These are phyloP conservation scores for Camptogramma bilineatum DNA, from an alignment of 2,888 invertebrate genomes.

Conservation along the genomic window DNA sequence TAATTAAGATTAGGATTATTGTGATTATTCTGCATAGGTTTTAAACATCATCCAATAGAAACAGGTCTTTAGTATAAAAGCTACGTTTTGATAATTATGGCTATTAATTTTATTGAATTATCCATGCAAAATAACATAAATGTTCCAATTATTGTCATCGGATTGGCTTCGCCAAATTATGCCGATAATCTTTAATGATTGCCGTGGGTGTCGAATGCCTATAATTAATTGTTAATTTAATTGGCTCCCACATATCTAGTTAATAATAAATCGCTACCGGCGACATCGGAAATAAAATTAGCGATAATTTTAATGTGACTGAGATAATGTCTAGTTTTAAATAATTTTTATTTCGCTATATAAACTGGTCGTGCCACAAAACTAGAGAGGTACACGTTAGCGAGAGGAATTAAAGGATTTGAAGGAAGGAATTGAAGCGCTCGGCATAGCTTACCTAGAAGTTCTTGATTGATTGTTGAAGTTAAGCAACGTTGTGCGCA, in stretches of 20 bases:
- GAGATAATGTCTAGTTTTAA: not conserved
- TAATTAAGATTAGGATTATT: too few species aligned
- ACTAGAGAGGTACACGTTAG: not conserved
- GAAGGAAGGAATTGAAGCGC: too few species aligned
- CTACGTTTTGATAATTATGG: slow-evolving; percentile 20
- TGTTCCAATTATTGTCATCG: slow-evolving; percentile 24
- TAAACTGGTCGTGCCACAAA: not conserved
- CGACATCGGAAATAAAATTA: slow-evolving; percentile 17
- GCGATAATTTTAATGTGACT: slow-evolving; percentile 21
- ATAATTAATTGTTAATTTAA: slow-evolving; percentile 44
- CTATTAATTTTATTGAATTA: slow-evolving; percentile 7
- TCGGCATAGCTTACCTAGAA: too few species aligned
- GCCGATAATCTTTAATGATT: slow-evolving; percentile 24
- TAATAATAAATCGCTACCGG: slow-evolving; percentile 30
- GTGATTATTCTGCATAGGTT: too few species aligned
- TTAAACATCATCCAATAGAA: too few species aligned
- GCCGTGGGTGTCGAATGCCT: slow-evolving; percentile 32
- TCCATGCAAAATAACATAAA: slow-evolving; percentile 16
- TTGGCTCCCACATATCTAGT: slow-evolving; percentile 33
- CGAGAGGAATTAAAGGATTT: too few species aligned
- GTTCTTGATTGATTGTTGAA: too few species aligned
- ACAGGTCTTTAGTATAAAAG: not conserved
- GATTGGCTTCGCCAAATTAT: slow-evolving; percentile 31
- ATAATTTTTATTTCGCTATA: not conserved
- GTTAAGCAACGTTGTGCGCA: too few species aligned